Evolutionary conservation across 2,797 vertebrate genomes (phyloP), one percentile per base, ranked within the genome.

Genomic region (Agapornis canus): DNA sequence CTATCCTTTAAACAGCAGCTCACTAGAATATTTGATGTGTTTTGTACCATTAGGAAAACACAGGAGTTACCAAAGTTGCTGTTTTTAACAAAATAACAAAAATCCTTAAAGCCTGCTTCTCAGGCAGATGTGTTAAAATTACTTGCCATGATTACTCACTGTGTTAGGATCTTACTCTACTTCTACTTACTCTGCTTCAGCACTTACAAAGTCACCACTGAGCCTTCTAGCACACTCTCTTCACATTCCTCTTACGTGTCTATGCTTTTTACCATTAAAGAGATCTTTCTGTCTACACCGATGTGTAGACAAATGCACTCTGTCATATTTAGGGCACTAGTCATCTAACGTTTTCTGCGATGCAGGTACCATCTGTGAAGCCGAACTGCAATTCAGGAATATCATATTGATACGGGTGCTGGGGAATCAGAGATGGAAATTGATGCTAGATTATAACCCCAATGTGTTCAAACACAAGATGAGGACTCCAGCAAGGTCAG

Each of bases 351-450:
- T 66, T 88, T 93, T 63, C 86, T 95, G 80, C 6, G 5, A 93
- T 82, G 48, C 92, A 96, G 87, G 91, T 95, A 80, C 90, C 91
- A 96, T 89, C 91, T 96, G 92, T 82, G 86, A 94, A 85, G 73
- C 59, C 52, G 70, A 95, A 84, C 40, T 80, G 45, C 73, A 76
- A 42, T 72, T 94, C 83, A 90, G 72, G 37, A 42, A 87, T 89
- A 90, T 90, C 91, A 81, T 51, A 80, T 17, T 83, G 76, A 76
- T 70, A 92, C 5, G 45, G 15, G 29, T 54, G 57, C 9, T 72
- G 61, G 37, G 61, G 49, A 94, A 84, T 88, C 80, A 86, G 75
- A 88, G 65, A 87, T 13, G 12, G 83, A 94, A 95, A 92, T 0
- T 91, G 78, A 69, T 94, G 90, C 78, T 90, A 92, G 73, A 82